Base-by-base conservation (phyloP, 2,888 invertebrate species). In the Pharmacophagus antenor region DNA sequence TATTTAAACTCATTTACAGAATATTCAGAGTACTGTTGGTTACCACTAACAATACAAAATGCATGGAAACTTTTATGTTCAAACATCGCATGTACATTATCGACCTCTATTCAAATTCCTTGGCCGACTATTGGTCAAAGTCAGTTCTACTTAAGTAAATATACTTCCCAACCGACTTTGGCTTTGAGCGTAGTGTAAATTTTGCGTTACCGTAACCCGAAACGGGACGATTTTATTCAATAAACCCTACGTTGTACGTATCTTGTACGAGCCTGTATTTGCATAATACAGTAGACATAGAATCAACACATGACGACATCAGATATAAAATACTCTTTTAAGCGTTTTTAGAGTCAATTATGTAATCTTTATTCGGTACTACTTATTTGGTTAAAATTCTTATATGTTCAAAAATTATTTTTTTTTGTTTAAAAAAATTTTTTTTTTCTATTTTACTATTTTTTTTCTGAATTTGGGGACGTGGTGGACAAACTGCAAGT, bases 141-240 rank as follows among this genome's bases (percentile, higher is more conserved):
- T 27, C 27, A 18, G 18, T 18, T 8, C 18, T 27, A 20, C 49
- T 27, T 49, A 50, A 50, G 20, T 31, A 50, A 50, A 50, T 23
- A 50, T 20, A 31, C 31, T 18, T 31, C 20, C 6, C 2, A 10
- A 10, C 7, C 10, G 8, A 50, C 27, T n/a, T n/a, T n/a, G 23
- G 23, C 18, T 50, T 31, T 31, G 18, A 17, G 25, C 31, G 50
- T 27, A 31, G 50, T 12, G 50, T 31, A 50, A 50, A 50, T 31
- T 20, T 27, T 12, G 31, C 31, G 17, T n/a, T 23, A n/a, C 31
- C 18, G 47, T 22, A 15, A 18, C 3, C 15, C 17, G 48, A 48
- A 23, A 17, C 20, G 44, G 20, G 0, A 44, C 10, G 22, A 2
- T 17, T 17, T 17, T 25, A 23, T 23, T 48, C 17, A 25, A 17